Evolutionary conservation across 1,140 invertebrate genomes (phyloP).

Genomic region (Diachasmimorpha longicaudata): DNA sequence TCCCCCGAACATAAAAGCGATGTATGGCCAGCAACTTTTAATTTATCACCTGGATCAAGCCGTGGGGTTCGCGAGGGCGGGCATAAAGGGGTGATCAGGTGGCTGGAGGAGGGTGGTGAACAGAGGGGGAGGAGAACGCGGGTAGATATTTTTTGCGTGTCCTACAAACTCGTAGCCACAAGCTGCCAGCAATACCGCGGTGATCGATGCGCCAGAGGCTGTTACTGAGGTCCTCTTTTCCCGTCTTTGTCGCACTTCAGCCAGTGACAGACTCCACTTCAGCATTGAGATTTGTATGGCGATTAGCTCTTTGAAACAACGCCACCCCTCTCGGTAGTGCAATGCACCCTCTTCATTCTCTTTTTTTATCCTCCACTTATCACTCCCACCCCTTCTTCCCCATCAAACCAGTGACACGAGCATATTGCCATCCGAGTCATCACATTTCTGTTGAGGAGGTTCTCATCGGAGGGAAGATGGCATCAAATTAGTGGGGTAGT

Average conservation of each 20-base stretch:
- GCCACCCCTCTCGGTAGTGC: slow-evolving; percentile 23
- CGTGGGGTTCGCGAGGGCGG: too few relatives aligned
- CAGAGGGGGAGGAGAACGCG: background rate
- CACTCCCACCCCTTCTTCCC: background rate
- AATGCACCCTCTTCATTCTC: slow-evolving; percentile 20
- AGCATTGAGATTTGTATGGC: slow-evolving; percentile 44
- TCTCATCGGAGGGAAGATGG: background rate
- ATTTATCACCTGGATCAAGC: slow-evolving; percentile 22
- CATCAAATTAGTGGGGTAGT: background rate
- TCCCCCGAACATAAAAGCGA: background rate
- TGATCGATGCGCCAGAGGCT: slow-evolving; percentile 37
- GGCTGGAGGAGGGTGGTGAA: background rate
- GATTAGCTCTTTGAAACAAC: slow-evolving; percentile 42
- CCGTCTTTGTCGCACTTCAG: background rate
- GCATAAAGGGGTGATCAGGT: background rate
- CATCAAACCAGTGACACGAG: background rate
- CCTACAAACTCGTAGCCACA: slow-evolving; percentile 15
- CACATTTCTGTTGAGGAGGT: slow-evolving; percentile 6
- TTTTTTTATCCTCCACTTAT: background rate
- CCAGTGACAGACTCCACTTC: slow-evolving; percentile 37
- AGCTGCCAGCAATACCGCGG: slow-evolving; percentile 29
- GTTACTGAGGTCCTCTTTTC: background rate
- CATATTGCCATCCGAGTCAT: slow-evolving; percentile 9
- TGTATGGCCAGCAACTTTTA: slow-evolving; percentile 25
- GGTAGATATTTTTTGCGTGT: background rate